Conservation (phyloP, 2,113 vertebrate species). For the Tupaia chinensis region DNA sequence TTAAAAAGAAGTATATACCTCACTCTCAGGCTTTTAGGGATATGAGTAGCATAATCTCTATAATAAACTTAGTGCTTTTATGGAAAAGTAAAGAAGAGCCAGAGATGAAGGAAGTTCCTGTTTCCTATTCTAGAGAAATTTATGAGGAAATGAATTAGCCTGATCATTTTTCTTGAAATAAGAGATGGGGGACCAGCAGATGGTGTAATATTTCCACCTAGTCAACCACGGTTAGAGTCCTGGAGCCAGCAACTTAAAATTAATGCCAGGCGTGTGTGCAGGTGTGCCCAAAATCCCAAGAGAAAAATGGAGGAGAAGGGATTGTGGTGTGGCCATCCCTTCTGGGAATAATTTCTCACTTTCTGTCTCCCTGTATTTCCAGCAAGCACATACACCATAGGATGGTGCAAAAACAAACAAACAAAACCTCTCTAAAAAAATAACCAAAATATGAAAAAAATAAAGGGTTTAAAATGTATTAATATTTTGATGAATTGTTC, state of each 20-base stretch:
- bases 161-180: not conserved
- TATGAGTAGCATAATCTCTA: not conserved
- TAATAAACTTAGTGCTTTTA: not conserved
- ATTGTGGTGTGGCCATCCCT: no score
- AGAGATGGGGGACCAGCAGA: not conserved
- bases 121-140: not conserved
- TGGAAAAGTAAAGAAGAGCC: not conserved
- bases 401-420: no score
- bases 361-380: no score
- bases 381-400: no score
- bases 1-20: not conserved
- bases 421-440: no score
- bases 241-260: no score
- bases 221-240: no score
- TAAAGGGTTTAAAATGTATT: not conserved
- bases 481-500: constrained; percentile 13
- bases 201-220: no score
- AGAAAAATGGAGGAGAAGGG: no score
- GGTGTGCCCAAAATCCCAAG: no score
- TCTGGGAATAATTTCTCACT: no score
- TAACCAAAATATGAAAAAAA: not conserved
- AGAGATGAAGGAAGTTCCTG: not conserved
- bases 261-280: no score
- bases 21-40: not conserved
- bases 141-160: not conserved